These are phyloP conservation scores for Pocota personata DNA, from an alignment of 2,888 invertebrate species.

Conservation along the genomic window DNA sequence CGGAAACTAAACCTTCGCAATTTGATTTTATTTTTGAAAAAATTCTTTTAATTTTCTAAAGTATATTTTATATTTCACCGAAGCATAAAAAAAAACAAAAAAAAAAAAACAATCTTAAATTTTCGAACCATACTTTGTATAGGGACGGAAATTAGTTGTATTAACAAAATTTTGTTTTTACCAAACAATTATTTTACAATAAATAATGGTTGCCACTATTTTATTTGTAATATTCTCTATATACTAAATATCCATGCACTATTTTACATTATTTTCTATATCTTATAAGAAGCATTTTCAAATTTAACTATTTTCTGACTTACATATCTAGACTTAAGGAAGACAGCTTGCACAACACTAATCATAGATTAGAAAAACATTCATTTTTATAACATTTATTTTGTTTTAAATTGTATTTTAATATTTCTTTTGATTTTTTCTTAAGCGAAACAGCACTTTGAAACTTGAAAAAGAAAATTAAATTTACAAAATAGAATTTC, in stretches of 20 bases:
- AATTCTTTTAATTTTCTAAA: no score
- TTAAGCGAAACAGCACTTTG: conserved; percentile 49
- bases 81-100: neutral
- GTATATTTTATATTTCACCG: no score
- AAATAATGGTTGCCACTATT: neutral
- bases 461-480: neutral
- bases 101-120: neutral
- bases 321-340: conserved; percentile 76
- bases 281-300: conserved; percentile 39
- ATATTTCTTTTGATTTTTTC: conserved; percentile 76
- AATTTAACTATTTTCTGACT: conserved; percentile 28
- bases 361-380: conserved; percentile 75
- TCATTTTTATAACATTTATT: conserved; percentile 43
- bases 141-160: conserved; percentile 14
- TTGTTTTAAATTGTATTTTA: conserved; percentile 48
- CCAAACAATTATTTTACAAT: neutral
- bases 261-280: conserved; percentile 34
- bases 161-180: neutral
- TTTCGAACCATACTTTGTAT: neutral
- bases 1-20: no score
- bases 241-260: conserved; percentile 3
- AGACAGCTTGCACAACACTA: conserved; percentile 75
- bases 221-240: neutral
- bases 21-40: no score
- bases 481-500: conserved; percentile 24